Conservation (phyloP, 2,113 vertebrate genomes). For the Pteruthius melanotis region DNA sequence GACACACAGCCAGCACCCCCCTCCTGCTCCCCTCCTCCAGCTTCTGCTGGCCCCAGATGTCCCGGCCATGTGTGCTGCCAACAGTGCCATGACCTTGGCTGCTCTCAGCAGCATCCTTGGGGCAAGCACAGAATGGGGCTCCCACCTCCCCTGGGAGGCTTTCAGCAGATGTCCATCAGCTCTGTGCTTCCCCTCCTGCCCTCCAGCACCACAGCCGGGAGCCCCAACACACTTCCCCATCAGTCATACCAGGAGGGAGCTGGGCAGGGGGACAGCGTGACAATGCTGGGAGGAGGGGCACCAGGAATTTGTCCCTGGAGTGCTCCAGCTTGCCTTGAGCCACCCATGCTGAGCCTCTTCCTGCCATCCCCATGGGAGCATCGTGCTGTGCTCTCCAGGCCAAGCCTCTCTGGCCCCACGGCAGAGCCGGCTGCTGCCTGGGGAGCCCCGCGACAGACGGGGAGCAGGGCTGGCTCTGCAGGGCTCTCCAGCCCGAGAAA, state of each 20-base stretch:
- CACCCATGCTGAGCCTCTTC: fast-evolving
- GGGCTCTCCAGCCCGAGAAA: background rate
- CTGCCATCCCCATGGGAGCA: fast-evolving
- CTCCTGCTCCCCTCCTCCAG: background rate
- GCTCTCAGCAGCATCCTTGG: background rate
- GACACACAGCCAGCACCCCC: fast-evolving
- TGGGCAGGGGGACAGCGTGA: fast-evolving
- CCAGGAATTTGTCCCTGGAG: background rate
- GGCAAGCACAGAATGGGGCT: background rate
- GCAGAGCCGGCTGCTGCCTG: fast-evolving
- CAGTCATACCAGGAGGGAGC: fast-evolving
- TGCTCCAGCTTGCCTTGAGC: background rate
- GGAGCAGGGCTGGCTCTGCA: background rate
- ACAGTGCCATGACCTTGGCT: background rate
- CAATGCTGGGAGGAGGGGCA: background rate
- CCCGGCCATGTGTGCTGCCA: fast-evolving
- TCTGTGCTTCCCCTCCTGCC: background rate
- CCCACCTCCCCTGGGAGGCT: background rate
- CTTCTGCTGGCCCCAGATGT: background rate
- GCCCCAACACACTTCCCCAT: fast-evolving
- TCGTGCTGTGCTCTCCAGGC: background rate
- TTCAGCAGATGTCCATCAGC: background rate
- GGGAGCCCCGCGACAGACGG: background rate
- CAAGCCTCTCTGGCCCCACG: background rate
- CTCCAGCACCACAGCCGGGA: background rate